These are phyloP conservation scores for Pao palembangensis DNA, from an alignment of 2,113 vertebrate species.

Conservation along the genomic window DNA sequence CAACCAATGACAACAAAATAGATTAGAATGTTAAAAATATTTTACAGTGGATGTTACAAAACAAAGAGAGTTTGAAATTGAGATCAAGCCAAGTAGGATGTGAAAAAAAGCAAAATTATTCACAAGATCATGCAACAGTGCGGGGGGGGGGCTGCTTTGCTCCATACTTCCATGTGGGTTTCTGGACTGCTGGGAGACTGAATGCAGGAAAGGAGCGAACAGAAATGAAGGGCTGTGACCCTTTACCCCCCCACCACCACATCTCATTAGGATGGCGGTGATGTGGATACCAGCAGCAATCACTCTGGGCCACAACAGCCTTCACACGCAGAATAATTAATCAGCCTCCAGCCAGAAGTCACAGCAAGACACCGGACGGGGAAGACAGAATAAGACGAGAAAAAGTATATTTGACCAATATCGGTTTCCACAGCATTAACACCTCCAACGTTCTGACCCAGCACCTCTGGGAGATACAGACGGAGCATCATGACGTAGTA, in stretches of 20 bases:
- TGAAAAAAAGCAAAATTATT: constrained; percentile 50
- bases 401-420: too few relatives aligned
- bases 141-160: too few relatives aligned
- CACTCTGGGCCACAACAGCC: constrained; percentile 53
- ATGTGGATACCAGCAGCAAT: constrained; percentile 56
- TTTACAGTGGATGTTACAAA: background rate
- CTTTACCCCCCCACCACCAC: constrained; percentile 39
- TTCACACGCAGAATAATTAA: constrained; percentile 68
- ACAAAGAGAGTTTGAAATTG: background rate
- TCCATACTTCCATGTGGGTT: too few relatives aligned
- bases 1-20: background rate
- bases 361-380: constrained; percentile 5
- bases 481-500: too few relatives aligned
- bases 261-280: constrained; percentile 54
- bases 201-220: constrained; percentile 3
- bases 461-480: too few relatives aligned
- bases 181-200: constrained; percentile 12
- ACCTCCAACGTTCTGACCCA: too few relatives aligned
- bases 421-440: too few relatives aligned
- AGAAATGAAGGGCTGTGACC: constrained; percentile 52
- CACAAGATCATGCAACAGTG: constrained; percentile 41
- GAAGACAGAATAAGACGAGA: background rate
- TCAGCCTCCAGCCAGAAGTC: constrained; percentile 50
- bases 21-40: background rate
- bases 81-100: background rate